phyloP scores from a whole-genome alignment of 1,140 invertebrate species.

The Leptopilina clavipes region DNA sequence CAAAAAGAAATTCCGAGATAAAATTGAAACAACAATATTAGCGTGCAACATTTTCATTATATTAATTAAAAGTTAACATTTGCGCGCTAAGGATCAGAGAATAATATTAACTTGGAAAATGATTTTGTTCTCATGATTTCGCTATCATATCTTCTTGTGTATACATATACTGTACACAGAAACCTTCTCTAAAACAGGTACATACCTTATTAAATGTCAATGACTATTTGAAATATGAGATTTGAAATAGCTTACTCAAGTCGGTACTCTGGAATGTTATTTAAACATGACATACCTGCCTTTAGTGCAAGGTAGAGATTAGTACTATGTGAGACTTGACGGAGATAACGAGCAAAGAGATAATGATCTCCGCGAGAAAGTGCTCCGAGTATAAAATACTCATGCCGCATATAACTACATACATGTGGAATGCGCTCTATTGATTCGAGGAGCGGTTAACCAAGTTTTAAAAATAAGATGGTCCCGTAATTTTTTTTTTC shows the following conservation, averaged over 20 bases:
- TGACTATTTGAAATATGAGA: constrained; percentile 24
- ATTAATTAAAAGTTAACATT: constrained; percentile 21
- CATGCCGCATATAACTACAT: not conserved
- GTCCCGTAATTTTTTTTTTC: not conserved
- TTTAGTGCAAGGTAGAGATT: constrained; percentile 21
- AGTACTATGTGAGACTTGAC: constrained; percentile 12
- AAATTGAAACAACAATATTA: too few species aligned
- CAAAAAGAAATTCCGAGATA: too few species aligned
- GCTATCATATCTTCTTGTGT: constrained; percentile 12
- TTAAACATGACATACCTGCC: constrained; percentile 25
- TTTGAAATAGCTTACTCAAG: constrained; percentile 16
- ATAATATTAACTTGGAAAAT: constrained; percentile 12
- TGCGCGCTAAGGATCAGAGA: not conserved
- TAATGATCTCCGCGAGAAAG: constrained; percentile 27
- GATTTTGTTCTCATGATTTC: constrained; percentile 6
- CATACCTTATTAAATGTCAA: constrained; percentile 24
- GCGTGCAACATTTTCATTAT: not conserved
- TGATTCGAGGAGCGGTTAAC: not conserved
- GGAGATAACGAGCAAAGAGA: constrained; percentile 22
- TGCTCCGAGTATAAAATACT: constrained; percentile 19
- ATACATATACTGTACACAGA: not conserved
- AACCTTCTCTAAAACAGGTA: not conserved
- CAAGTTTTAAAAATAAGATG: not conserved
- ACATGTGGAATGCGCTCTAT: constrained; percentile 9
- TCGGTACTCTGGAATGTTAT: constrained; percentile 24